Conservation (phyloP, 2,797 vertebrate species). For the Pogonophryne albipinna region DNA sequence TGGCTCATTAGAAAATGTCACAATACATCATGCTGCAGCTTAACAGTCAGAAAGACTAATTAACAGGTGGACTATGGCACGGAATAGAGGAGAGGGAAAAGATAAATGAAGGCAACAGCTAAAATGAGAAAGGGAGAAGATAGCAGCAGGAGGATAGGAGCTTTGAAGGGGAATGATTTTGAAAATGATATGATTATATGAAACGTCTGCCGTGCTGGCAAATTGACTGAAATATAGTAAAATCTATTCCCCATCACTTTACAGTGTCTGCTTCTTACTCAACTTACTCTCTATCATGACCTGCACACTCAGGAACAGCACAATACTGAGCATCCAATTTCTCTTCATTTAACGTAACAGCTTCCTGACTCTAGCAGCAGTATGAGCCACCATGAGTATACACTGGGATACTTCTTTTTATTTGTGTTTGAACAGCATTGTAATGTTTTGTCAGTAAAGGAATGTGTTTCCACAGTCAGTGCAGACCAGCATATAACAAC, state of each 20-base stretch:
- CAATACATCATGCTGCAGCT: slow-evolving; percentile 66
- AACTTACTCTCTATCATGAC: slow-evolving; percentile 10
- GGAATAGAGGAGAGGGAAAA: slow-evolving; percentile 50
- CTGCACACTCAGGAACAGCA: not conserved
- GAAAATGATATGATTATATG: slow-evolving; percentile 40
- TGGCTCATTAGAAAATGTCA: slow-evolving; percentile 73
- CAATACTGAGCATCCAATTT: slow-evolving; percentile 13
- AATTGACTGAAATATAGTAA: slow-evolving; percentile 30
- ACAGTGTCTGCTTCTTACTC: slow-evolving; percentile 1
- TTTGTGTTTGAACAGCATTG: not conserved
- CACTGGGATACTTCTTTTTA: not conserved
- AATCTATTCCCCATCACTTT: slow-evolving; percentile 31
- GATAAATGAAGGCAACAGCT: slow-evolving; percentile 54
- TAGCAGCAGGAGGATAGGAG: slow-evolving; percentile 14
- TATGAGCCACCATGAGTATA: not conserved
- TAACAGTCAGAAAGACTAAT: slow-evolving; percentile 64
- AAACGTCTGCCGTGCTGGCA: slow-evolving; percentile 19
- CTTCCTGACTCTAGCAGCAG: not conserved
- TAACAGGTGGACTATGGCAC: slow-evolving; percentile 58
- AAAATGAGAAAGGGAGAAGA: slow-evolving; percentile 38
- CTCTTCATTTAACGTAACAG: slow-evolving; percentile 11
- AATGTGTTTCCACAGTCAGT: slow-evolving; percentile 4
- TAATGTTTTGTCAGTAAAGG: not conserved
- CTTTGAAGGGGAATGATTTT: slow-evolving; percentile 34
- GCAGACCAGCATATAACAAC: not conserved